Base-by-base conservation (phyloP, 2,888 invertebrate species). In the Pelosia muscerda region DNA sequence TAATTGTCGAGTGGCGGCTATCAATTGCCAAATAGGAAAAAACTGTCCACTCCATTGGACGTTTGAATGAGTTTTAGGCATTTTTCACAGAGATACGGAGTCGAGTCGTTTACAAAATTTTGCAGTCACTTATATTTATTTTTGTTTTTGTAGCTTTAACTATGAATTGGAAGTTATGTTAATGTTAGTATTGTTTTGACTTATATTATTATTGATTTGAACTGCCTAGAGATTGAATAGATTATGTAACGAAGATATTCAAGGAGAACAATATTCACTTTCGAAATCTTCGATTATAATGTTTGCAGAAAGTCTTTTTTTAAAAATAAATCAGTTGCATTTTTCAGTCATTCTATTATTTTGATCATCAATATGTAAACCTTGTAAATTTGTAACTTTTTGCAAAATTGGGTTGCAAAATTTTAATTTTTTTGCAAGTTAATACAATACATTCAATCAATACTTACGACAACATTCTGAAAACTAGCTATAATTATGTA, bases 21-120 rank as follows among this genome's bases (percentile, higher is more conserved):
- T 94, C 93, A 91, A 93, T 94, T 92, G 93, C 92, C 84, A 92
- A 92, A 92, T 88, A 88, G 86, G 88, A 91, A 93, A 92, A 93
- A 92, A 89, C 88, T 88, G 91, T 91, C 90, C 93, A 90, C 88
- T 93, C 90, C 86, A 93, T 90, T 90, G 88, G 81, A 71, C 85
- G 82, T 75, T 74, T 80, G 84, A 88, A 88, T 86, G 87, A 80
- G 86, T 90, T 89, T 89, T 85, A 84, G 87, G 88, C 88, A 89
- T 90, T 89, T 88, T 81, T 69, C 67, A 81, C 73, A 81, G 69
- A 49, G 59, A 73, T 76, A 63, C 88, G 71, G 90, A 91, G 88
- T 73, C 38, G 77, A 34, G 13, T 63, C 25, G 26, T 54, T 55
- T 31, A 15, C 15, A 64, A 56, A 64, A 64, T 8, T 49, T 49